Evolutionary conservation across 2,113 vertebrate genomes (phyloP), one percentile per base, ranked within the genome.

Genomic region (Gadus macrocephalus): DNA sequence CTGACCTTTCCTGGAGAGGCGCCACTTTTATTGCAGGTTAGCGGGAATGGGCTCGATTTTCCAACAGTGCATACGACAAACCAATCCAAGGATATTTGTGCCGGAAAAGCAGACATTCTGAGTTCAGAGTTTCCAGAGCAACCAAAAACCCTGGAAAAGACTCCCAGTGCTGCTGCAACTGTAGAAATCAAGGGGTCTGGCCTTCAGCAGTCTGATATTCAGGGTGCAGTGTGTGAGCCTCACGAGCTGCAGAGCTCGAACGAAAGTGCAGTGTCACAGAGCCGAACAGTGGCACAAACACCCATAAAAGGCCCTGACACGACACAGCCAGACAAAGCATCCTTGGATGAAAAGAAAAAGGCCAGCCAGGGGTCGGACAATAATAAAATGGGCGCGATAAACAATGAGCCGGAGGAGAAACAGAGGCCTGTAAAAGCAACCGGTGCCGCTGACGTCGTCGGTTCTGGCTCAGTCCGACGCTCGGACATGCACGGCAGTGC

Each of bases 291-390:
- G 42, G 56, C 42, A 66, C 74, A 67, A 69, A 79, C 68, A 58
- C 20, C 78, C 71, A 73, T 83, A 80, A 85, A 85, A 80, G 81
- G 78, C 25, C 60, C 80, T 62, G 72, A 78, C 76, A 71, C 65
- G 31, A 79, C 73, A 59, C 71, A 78, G 72, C 72, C 75, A 72
- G 77, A 79, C 70, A 69, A 71, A 77, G 76, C 71, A 67, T 60
- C 70, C 53, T 81, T 68, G 60, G 70, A 70, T 12, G 12, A 72
- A 79, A 77, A 80, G 77, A 77, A 72, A 69, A 55, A 70, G 64
- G 61, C 60, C 76, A 75, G 66, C 72, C 78, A 73, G 58, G 67
- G 28, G 19, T 77, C 17, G 28, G 78, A 38, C 64, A 74, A 66
- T 64, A 58, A 62, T 66, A 31, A 69, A 28, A n/a, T 67, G 53